Evolutionary conservation across 2,113 vertebrate species (phyloP).

Genomic region (Chunga burmeisteri): DNA sequence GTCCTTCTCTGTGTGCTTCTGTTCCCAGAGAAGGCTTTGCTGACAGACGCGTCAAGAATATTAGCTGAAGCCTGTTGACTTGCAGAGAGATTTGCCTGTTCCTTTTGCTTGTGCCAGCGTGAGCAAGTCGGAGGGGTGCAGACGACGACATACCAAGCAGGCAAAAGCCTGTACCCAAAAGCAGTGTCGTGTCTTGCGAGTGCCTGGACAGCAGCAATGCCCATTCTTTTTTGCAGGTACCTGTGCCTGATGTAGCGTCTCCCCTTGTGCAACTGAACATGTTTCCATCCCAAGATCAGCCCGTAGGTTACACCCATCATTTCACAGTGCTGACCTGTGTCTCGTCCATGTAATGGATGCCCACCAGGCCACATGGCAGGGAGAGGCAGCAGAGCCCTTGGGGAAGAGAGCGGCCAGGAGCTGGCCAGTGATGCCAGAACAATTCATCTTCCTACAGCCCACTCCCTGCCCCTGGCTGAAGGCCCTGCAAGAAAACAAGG

Average conservation of each 20-base stretch:
- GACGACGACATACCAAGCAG: neutral
- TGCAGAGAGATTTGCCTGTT: neutral
- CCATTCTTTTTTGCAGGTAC: neutral
- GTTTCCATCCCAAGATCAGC: neutral
- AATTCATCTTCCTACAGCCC: neutral
- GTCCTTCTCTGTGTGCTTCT: neutral
- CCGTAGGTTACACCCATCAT: neutral
- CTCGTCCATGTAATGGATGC: neutral
- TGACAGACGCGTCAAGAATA: neutral
- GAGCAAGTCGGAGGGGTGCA: neutral
- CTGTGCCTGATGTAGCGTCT: neutral
- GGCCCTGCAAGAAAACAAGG: neutral
- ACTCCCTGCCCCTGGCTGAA: neutral
- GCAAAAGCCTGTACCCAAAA: neutral
- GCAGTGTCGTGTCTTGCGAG: neutral
- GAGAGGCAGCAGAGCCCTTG: neutral
- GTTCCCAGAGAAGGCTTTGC: neutral
- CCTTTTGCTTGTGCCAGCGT: neutral
- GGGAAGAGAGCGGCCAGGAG: neutral
- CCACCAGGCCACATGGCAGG: accelerated
- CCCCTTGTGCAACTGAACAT: neutral
- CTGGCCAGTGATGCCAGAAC: neutral
- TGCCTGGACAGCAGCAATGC: neutral
- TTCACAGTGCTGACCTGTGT: neutral
- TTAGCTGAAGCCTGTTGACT: neutral